Evolutionary conservation across 2,113 vertebrate genomes (phyloP), one percentile per base, ranked within the genome.

Genomic region (Ellobius talpinus): DNA sequence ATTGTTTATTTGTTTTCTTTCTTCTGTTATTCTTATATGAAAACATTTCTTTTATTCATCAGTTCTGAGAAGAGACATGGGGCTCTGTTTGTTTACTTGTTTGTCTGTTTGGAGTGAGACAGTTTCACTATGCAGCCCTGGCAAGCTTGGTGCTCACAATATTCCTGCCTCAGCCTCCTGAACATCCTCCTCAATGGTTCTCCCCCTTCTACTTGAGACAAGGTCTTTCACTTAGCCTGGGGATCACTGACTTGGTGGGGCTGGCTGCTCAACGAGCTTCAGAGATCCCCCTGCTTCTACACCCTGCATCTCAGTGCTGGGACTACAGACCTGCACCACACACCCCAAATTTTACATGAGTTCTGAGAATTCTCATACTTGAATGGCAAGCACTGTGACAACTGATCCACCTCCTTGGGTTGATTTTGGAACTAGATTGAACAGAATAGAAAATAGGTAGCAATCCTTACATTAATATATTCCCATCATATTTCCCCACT

Each of bases 1-100:
- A 10, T 1, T 50, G 47, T 39, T 42, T 7, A 24, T 77, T 77
- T 55, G 72, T 47, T 31, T 91, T 58, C 58, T 84, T 72, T 73
- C 42, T 65, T 13, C 33, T 66, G 93, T 39, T 52, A 86, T 90
- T 78, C 85, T 19, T 36, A 70, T 65, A 45, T 70, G 36, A 87
- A 95, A 74, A 74, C 21, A 24, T 94, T 84, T 79, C 77, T 90
- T 84, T 72, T 65, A 61, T 3, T 31, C 61, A 82, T 90, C 4
- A 68, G 58, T 77, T 21, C 19, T 63, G 52, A 78, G 86, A 87
- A 24, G 26, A 87, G 47, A 55, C 36, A 42, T 42, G 3, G 65
- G 3, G 36, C 50, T 87, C 31, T 68, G 65, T 70, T n/a, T 23
- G n/a, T 63, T 2, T 72, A 4, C 19, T 26, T 61, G n/a, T 23